phyloP scores from a whole-genome alignment of 2,888 invertebrate genomes.

The Lutraria lutraria region DNA sequence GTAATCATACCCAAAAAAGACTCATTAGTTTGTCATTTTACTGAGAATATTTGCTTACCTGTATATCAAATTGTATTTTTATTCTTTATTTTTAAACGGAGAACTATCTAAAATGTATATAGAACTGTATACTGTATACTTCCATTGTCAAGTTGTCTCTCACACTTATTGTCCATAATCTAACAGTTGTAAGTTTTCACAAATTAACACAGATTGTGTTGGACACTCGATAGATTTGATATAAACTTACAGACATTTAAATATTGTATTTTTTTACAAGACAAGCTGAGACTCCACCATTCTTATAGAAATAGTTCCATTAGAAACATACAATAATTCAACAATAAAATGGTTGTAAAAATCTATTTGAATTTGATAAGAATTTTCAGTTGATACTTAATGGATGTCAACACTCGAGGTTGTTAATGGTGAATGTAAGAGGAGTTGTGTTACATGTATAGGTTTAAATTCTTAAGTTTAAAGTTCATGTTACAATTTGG shows the following conservation, averaged over 20 bases:
- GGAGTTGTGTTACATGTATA: neutral
- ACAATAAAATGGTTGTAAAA: neutral
- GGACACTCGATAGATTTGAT: neutral
- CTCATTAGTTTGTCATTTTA: no score
- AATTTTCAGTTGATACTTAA: constrained; percentile 25
- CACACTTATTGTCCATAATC: neutral
- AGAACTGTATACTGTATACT: no score
- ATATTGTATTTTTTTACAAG: neutral
- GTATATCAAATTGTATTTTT: no score
- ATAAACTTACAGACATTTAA: neutral
- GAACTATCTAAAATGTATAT: no score
- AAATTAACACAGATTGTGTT: constrained; percentile 5
- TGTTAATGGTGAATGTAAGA: neutral
- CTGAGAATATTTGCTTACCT: no score
- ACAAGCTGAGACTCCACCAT: neutral
- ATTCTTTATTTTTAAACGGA: no score
- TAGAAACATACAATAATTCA: neutral
- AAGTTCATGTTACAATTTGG: neutral
- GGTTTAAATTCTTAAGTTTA: neutral
- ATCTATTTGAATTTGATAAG: constrained; percentile 35
- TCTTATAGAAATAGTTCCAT: neutral
- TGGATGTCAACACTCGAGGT: constrained; percentile 30
- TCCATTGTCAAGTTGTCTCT: neutral
- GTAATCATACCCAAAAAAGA: no score
- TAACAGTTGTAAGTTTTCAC: constrained; percentile 14